phyloP scores from a whole-genome alignment of 2,797 vertebrate species.

The Ataeniobius toweri region DNA sequence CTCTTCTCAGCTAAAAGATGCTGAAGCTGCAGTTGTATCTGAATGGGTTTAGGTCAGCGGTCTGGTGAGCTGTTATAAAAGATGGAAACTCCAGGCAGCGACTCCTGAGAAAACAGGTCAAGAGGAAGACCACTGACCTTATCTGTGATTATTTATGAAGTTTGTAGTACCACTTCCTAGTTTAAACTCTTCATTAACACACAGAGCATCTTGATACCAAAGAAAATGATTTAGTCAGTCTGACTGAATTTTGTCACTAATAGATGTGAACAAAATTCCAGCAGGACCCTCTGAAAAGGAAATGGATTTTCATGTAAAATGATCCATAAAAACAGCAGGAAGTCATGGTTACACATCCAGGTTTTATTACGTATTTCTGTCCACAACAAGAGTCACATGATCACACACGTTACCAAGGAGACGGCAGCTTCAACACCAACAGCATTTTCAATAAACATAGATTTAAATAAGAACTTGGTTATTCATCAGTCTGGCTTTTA shows the following conservation, averaged over 20 bases:
- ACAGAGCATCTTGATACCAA: neutral
- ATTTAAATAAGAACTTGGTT: neutral
- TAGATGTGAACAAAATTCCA: too few relatives aligned
- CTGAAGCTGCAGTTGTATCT: neutral
- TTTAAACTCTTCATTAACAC: neutral
- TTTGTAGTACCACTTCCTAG: neutral
- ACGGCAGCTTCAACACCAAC: neutral
- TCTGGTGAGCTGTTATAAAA: neutral
- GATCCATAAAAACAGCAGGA: neutral
- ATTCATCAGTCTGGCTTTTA: conserved; percentile 6
- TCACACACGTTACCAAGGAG: neutral
- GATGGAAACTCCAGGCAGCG: too few relatives aligned
- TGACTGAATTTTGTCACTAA: too few relatives aligned
- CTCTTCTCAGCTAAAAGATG: neutral
- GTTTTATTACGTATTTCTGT: neutral
- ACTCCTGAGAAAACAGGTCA: too few relatives aligned
- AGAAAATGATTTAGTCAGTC: neutral
- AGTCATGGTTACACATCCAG: neutral
- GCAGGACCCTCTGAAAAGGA: too few relatives aligned
- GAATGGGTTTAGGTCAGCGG: neutral
- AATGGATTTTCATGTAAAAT: neutral
- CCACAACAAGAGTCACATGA: neutral
- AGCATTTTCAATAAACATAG: neutral
- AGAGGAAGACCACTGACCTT: too few relatives aligned
- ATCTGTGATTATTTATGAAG: neutral